phyloP scores from a whole-genome alignment of 2,888 invertebrate species.

The Blastobasis adustella region DNA sequence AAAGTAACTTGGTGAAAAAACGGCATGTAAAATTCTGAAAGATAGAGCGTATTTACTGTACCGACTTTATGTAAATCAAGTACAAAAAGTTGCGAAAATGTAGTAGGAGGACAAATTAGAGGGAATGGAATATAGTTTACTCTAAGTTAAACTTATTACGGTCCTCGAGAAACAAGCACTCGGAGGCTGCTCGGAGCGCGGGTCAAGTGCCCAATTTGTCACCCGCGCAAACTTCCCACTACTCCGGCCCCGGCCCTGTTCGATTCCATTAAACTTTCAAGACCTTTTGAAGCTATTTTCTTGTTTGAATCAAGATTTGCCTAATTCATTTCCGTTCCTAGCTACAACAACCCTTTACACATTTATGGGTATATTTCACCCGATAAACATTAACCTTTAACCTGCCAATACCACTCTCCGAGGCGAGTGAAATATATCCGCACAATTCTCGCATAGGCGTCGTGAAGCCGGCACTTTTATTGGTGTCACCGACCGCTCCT shows the following conservation, averaged over 20 bases:
- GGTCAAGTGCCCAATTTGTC: slow-evolving; percentile 76
- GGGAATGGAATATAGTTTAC: slow-evolving; percentile 73
- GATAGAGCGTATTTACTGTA: no score
- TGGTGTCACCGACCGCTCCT: slow-evolving; percentile 25
- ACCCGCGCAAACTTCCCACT: slow-evolving; percentile 70
- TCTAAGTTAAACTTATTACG: slow-evolving; percentile 74
- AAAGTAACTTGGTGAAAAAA: no score
- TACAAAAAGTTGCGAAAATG: slow-evolving; percentile 45
- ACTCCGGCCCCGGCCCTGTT: slow-evolving; percentile 59
- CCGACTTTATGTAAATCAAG: slow-evolving; percentile 15
- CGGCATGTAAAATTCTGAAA: no score
- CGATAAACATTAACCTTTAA: no score
- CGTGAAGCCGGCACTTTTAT: slow-evolving; percentile 2
- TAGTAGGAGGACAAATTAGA: slow-evolving; percentile 62
- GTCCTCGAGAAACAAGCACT: slow-evolving; percentile 68
- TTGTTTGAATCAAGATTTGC: slow-evolving; percentile 68
- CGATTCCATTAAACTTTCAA: slow-evolving; percentile 76
- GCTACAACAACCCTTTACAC: slow-evolving; percentile 10
- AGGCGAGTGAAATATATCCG: no score
- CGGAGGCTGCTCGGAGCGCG: slow-evolving; percentile 58
- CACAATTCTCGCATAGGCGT: no score
- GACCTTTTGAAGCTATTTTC: slow-evolving; percentile 71
- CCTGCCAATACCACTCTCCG: no score
- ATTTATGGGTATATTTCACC: neutral
- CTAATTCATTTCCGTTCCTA: slow-evolving; percentile 55